A percentile compares a stretch with the other conserved stretches of the same genome.
Evolutionary conservation across 1,140 invertebrate species (phyloP).

Genomic region (Drosophila virilis): DNA sequence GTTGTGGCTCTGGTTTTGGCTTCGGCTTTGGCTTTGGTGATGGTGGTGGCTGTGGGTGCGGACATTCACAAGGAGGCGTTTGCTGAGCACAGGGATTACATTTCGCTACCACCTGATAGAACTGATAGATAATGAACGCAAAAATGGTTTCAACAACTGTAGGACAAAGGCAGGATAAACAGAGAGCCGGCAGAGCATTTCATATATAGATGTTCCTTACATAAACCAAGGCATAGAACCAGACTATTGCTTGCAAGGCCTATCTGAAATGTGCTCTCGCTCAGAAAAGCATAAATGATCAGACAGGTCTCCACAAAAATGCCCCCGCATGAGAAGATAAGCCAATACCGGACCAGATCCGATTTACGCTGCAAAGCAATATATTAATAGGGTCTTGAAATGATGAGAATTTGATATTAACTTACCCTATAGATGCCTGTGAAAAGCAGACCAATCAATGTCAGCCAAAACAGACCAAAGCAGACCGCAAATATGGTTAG

Average conservation of each 20-base stretch:
- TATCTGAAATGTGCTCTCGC: conserved; percentile 22
- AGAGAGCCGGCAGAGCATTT: neutral
- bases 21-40: neutral
- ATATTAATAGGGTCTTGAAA: neutral
- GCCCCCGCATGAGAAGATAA: conserved; percentile 54
- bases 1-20: neutral
- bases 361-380: conserved; percentile 33
- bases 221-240: conserved; percentile 26
- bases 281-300: conserved; percentile 50
- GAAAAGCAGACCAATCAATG: conserved; percentile 53
- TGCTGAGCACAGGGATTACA: neutral
- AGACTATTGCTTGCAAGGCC: conserved; percentile 41
- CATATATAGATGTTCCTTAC: conserved; percentile 15
- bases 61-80: neutral
- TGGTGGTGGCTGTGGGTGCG: neutral
- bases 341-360: conserved; percentile 46
- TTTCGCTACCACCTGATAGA: conserved; percentile 33
- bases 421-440: conserved; percentile 56
- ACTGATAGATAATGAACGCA: conserved; percentile 50
- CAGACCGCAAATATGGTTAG: conserved; percentile 47
- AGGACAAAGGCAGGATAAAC: neutral
- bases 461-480: conserved; percentile 59
- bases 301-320: conserved; percentile 46
- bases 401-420: neutral
- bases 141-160: conserved; percentile 57